Conservation (phyloP, 2,797 vertebrate genomes). For the Cirrhinus mrigala region DNA sequence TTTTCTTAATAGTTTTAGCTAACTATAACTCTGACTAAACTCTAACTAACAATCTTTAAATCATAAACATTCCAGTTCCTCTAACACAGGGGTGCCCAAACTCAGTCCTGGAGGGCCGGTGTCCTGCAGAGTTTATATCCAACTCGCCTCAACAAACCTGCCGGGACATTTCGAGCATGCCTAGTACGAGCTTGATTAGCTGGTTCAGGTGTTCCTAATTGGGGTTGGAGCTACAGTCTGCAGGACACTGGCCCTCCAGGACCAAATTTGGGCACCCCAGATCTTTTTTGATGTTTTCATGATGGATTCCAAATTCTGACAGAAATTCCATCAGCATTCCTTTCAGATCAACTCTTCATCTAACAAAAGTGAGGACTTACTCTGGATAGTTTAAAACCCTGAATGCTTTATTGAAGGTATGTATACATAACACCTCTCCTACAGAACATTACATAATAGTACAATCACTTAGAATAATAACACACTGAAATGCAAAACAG, state of each 20-base stretch:
- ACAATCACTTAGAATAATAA: slow-evolving; percentile 84
- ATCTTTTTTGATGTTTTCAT: not conserved
- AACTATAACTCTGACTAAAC: no score
- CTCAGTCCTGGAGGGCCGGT: no score
- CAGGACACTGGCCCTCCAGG: no score
- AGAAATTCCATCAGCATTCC: not conserved
- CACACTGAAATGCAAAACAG: slow-evolving; percentile 79
- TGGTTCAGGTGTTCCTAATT: no score
- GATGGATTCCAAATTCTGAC: not conserved
- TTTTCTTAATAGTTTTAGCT: not conserved
- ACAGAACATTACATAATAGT: slow-evolving; percentile 84
- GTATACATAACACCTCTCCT: slow-evolving; percentile 86
- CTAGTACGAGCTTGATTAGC: no score
- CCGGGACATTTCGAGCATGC: no score
- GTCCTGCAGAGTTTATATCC: no score
- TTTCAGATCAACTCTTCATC: not conserved
- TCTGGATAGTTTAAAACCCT: slow-evolving; percentile 75
- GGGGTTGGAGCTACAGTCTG: no score
- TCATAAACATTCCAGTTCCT: not conserved
- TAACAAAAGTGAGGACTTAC: not conserved
- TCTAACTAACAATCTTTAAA: not conserved
- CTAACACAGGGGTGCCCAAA: not conserved
- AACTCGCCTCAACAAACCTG: no score
- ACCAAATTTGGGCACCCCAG: no score
- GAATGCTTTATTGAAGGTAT: slow-evolving; percentile 90